Evolutionary conservation across 2,113 vertebrate species (phyloP), one percentile per base, ranked within the genome.

Genomic region (Lamprologus sp.): DNA sequence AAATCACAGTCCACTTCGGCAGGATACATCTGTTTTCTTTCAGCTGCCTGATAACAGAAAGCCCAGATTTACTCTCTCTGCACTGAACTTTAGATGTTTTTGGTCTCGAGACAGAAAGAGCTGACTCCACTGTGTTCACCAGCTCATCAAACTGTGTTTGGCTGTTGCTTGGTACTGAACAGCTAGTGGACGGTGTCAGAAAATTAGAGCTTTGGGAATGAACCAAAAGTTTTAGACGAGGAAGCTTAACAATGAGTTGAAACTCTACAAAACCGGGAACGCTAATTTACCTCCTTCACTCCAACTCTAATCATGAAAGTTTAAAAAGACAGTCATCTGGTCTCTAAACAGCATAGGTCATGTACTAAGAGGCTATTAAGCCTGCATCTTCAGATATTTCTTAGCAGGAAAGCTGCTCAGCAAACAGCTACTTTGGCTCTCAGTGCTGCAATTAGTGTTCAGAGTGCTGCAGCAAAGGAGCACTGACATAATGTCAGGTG

Each of bases 391-490:
- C 47, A 77, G 75, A 47, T n/a, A 60, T 14, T 70, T 60, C 21
- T 75, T 79, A 37, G 47, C 15, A 7, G n/a, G 56, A 77, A 54
- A 68, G 60, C 47, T 7, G 58, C 55, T 82, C 45, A n/a, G 35
- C 31, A 88, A 86, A 83, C 88, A 23, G 86, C 73, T 55, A 65
- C 79, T 90, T 83, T 49, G 31, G 21, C 84, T 84, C 84, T 55
- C 82, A 81, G 21, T 11, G 33, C 88, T 92, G 85, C 90, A 90
- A 92, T 94, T 93, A 91, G 73, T 45, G 73, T 19, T 84, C 15
- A 35, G 75, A 83, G 70, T 10, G 81, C 26, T 82, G 82, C 90
- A 88, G 88, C 23, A 23, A 84, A 60, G 79, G 51, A 15, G 83
- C 82, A 13, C 75, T 84, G 83, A 84, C 83, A 75, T 73, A 70